Conservation (phyloP, 1,140 invertebrate species). For the Aphidius ervi region DNA sequence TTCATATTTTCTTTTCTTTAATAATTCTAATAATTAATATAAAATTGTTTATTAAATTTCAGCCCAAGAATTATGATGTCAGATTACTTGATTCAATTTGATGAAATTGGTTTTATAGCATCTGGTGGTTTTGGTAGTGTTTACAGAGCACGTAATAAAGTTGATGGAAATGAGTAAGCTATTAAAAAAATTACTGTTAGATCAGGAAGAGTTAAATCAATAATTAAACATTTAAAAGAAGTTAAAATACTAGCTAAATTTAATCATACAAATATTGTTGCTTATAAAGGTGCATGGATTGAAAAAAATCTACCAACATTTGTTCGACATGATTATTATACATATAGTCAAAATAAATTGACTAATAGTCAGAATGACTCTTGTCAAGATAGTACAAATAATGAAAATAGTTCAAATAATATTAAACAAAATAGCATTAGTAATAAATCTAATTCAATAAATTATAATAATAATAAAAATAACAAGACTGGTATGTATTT, state of each 20-base stretch:
- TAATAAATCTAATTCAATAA: neutral
- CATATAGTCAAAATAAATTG: neutral
- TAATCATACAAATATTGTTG: conserved; percentile 76
- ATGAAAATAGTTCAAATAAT: neutral
- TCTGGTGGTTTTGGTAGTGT: conserved; percentile 72
- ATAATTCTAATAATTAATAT: no score
- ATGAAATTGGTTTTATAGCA: conserved; percentile 68
- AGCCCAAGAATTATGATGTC: neutral
- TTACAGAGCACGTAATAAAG: conserved; percentile 61
- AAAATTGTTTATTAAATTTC: neutral
- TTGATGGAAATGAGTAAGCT: conserved; percentile 75
- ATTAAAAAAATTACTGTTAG: conserved; percentile 74
- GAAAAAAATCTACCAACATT: conserved; percentile 51
- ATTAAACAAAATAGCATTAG: neutral
- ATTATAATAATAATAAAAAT: conserved; percentile 2
- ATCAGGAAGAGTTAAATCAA: conserved; percentile 57
- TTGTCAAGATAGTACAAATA: conserved; percentile 4
- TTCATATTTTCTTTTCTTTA: no score
- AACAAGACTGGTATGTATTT: conserved; percentile 19
- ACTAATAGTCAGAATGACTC: neutral
- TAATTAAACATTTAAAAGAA: conserved; percentile 66
- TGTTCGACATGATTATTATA: conserved; percentile 21
- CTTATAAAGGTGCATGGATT: conserved; percentile 80
- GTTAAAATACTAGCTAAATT: conserved; percentile 75
- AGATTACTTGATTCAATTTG: conserved; percentile 67